A percentile compares a stretch with the other conserved stretches of the same genome.
These are phyloP conservation scores for Procambarus clarkii DNA, from an alignment of 1,140 invertebrate genomes.

Conservation along the genomic window DNA sequence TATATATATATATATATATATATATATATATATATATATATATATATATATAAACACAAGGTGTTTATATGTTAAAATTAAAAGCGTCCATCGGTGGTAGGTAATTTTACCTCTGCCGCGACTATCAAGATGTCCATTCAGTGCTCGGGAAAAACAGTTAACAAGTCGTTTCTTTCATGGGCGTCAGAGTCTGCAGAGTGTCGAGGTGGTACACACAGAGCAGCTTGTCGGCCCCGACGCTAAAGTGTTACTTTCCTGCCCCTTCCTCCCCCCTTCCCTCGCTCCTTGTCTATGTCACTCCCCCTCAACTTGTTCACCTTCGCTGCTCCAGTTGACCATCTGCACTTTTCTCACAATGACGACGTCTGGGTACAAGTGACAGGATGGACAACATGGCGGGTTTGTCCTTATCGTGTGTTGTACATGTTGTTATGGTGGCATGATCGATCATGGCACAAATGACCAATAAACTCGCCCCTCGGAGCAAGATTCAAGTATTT, in stretches of 20 bases:
- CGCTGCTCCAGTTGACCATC: too few species aligned
- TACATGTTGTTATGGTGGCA: too few species aligned
- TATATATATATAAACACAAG: not conserved
- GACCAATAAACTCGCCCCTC: too few species aligned
- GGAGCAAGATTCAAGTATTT: too few species aligned
- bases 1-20: not conserved
- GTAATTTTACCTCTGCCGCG: not conserved
- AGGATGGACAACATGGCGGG: too few species aligned
- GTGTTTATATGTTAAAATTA: too few species aligned
- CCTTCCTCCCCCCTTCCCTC: not conserved
- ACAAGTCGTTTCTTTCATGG: conserved; percentile 3
- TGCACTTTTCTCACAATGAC: too few species aligned
- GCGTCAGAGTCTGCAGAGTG: not conserved
- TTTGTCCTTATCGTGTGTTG: too few species aligned
- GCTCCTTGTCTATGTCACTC: too few species aligned
- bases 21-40: not conserved
- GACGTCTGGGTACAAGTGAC: too few species aligned
- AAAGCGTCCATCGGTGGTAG: not conserved
- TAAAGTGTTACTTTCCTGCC: not conserved
- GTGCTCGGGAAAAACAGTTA: not conserved
- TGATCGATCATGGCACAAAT: too few species aligned
- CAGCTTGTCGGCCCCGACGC: not conserved
- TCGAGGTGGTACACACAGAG: not conserved
- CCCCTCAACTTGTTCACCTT: too few species aligned
- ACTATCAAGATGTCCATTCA: conserved; percentile 4